Conservation (phyloP, 2,797 vertebrate species). For the Vultur gryphus region DNA sequence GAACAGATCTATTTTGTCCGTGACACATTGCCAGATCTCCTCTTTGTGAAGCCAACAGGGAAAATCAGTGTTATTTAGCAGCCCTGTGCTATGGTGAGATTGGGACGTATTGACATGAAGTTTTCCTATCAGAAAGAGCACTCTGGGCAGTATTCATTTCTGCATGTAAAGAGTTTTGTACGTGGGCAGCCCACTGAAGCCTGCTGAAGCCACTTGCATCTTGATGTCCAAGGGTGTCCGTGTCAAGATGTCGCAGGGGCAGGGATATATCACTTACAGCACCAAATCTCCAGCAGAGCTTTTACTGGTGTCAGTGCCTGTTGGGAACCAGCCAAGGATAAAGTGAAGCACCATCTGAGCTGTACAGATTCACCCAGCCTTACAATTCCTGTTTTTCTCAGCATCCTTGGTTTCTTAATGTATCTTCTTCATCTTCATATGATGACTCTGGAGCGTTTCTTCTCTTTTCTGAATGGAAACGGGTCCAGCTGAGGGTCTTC, state of each 20-base stretch:
- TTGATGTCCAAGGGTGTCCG: background rate
- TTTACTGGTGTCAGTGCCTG: background rate
- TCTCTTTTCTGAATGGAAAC: background rate
- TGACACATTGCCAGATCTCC: background rate
- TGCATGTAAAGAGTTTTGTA: background rate
- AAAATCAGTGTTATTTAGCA: background rate
- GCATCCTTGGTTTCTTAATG: background rate
- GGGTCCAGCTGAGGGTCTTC: background rate
- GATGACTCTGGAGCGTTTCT: background rate
- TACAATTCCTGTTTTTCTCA: background rate
- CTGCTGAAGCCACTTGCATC: background rate
- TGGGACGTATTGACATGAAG: background rate
- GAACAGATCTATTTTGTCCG: background rate
- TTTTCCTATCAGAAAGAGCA: background rate
- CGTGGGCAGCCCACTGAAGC: background rate
- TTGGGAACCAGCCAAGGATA: background rate
- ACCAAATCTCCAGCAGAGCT: background rate
- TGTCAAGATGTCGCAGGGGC: accelerated
- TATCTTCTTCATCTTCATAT: background rate
- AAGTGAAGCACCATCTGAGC: background rate
- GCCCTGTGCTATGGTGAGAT: background rate
- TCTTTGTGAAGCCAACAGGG: background rate
- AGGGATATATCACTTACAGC: background rate
- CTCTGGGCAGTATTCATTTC: background rate
- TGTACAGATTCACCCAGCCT: background rate